These are phyloP conservation scores for Cyanistes caeruleus DNA, from an alignment of 2,113 vertebrate species.

Conservation along the genomic window DNA sequence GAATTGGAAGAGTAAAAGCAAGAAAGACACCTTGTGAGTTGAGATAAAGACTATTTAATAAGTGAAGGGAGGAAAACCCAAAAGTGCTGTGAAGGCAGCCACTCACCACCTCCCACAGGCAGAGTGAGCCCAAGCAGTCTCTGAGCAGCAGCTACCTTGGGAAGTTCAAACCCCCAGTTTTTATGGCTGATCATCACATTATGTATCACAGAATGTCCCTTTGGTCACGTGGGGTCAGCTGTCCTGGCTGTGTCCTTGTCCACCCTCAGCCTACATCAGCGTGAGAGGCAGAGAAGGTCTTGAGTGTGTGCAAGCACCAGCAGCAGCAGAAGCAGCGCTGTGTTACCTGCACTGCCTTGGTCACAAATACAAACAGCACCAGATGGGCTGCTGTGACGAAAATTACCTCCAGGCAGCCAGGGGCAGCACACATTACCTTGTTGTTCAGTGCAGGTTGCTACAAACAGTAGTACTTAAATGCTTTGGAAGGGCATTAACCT, in stretches of 20 bases:
- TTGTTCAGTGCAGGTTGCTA: neutral
- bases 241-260: neutral
- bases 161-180: neutral
- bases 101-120: neutral
- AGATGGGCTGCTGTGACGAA: neutral
- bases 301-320: neutral
- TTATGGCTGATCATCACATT: neutral
- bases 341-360: neutral
- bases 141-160: neutral
- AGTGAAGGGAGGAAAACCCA: neutral
- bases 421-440: fast-evolving
- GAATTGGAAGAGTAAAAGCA: neutral
- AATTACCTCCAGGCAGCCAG: neutral
- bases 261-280: neutral
- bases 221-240: neutral
- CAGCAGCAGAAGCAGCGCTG: neutral
- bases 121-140: neutral
- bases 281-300: neutral
- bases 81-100: neutral
- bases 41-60: neutral
- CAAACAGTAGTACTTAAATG: neutral
- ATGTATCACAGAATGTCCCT: neutral
- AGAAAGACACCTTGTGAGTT: neutral
- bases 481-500: neutral
- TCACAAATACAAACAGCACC: neutral